Conservation (phyloP, 2,113 vertebrate genomes). For the Nansenia antarctica region DNA sequence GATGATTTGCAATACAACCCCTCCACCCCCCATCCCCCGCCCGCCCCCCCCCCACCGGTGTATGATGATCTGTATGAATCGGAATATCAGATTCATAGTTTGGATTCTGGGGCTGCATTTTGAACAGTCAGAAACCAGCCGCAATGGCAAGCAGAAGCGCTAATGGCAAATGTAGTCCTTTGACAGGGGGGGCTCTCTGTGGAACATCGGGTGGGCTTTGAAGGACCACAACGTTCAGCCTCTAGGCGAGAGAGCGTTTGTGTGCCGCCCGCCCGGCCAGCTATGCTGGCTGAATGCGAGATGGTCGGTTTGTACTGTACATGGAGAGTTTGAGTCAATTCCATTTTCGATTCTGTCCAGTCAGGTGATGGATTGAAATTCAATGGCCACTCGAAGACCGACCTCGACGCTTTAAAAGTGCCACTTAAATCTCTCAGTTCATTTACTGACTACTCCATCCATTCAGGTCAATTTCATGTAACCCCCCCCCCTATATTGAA, state of each 20-base stretch:
- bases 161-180: slow-evolving; percentile 53
- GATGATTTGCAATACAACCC: slow-evolving; percentile 61
- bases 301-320: slow-evolving; percentile 47
- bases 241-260: slow-evolving; percentile 23
- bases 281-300: slow-evolving; percentile 64
- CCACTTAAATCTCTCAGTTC: too few relatives aligned
- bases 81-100: slow-evolving; percentile 59
- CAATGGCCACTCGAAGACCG: too few relatives aligned
- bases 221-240: too few relatives aligned
- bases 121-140: slow-evolving; percentile 63
- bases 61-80: slow-evolving; percentile 65
- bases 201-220: too few relatives aligned
- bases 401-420: too few relatives aligned
- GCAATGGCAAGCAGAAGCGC: slow-evolving; percentile 36
- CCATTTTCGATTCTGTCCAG: too few relatives aligned
- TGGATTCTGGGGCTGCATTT: slow-evolving; percentile 53
- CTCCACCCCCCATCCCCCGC: slow-evolving; percentile 40
- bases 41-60: slow-evolving; percentile 64
- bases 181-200: slow-evolving; percentile 16
- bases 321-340: slow-evolving; percentile 32
- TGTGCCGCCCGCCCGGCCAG: slow-evolving; percentile 61
- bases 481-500: too few relatives aligned
- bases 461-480: too few relatives aligned
- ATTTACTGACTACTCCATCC: too few relatives aligned
- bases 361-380: too few relatives aligned